A percentile compares a stretch with the other conserved stretches of the same genome.
Evolutionary conservation across 2,113 vertebrate species (phyloP).

Genomic region (Scartelaos histophorus): DNA sequence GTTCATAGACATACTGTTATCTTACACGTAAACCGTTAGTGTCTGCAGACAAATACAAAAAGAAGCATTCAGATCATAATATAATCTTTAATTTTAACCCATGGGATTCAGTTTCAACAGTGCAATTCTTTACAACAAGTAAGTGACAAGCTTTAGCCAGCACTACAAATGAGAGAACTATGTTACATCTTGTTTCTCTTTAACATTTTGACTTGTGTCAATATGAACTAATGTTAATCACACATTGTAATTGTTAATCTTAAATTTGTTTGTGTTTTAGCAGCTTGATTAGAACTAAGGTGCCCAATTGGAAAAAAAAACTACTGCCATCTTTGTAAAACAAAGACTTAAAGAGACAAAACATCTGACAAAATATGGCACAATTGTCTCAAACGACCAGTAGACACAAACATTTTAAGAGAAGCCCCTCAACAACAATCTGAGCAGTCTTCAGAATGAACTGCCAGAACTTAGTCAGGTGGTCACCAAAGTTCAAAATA

Average conservation of each 20-base stretch:
- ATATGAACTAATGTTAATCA: slow-evolving; percentile 50
- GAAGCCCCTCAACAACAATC: slow-evolving; percentile 24
- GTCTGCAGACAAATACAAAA: not conserved
- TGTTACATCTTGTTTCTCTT: slow-evolving; percentile 73
- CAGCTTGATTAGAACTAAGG: slow-evolving; percentile 70
- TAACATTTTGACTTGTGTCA: slow-evolving; percentile 60
- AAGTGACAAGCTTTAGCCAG: slow-evolving; percentile 76
- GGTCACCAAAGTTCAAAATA: slow-evolving; percentile 41
- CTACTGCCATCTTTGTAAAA: slow-evolving; percentile 56
- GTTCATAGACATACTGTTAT: not conserved
- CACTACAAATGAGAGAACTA: slow-evolving; percentile 73
- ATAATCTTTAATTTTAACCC: slow-evolving; percentile 80
- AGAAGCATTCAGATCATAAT: slow-evolving; percentile 47
- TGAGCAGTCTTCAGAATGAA: slow-evolving; percentile 30
- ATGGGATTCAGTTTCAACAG: slow-evolving; percentile 80
- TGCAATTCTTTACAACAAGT: slow-evolving; percentile 83
- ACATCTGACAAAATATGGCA: slow-evolving; percentile 73
- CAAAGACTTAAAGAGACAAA: slow-evolving; percentile 55
- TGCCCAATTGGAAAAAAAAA: slow-evolving; percentile 68
- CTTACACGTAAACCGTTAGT: not conserved
- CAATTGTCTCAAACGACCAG: slow-evolving; percentile 69
- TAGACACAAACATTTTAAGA: slow-evolving; percentile 61
- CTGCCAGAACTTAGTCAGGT: slow-evolving; percentile 45
- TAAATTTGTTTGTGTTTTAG: slow-evolving; percentile 60
- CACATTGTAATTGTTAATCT: slow-evolving; percentile 51